Conservation (phyloP, 2,113 vertebrate genomes). For the Melanerpes aurifrons region DNA sequence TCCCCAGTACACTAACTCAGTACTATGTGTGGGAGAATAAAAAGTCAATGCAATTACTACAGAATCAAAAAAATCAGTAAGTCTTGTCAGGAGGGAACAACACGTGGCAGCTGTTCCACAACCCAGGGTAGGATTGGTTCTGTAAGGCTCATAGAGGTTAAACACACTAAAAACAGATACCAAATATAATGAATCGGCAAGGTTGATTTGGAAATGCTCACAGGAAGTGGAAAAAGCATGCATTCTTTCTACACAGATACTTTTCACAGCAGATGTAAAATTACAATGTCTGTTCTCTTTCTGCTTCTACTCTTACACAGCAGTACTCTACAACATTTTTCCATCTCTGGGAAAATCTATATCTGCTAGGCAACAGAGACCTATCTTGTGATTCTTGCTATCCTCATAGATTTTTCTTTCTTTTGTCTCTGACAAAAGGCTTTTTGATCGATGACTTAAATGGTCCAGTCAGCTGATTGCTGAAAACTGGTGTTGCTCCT, state of each 20-base stretch:
- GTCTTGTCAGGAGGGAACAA: neutral
- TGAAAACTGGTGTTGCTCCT: neutral
- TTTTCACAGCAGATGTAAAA: neutral
- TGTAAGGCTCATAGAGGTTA: neutral
- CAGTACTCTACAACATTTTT: neutral
- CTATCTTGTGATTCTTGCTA: neutral
- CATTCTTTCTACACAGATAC: neutral
- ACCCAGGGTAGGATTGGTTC: neutral
- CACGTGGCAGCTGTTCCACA: neutral
- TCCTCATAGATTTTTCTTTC: neutral
- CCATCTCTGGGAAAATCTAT: neutral
- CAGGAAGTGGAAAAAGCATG: neutral
- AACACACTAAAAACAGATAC: neutral
- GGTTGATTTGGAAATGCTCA: neutral
- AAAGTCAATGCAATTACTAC: neutral
- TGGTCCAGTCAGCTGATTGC: neutral
- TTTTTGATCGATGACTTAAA: neutral
- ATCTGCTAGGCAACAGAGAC: neutral
- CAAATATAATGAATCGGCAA: no score
- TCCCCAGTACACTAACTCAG: neutral
- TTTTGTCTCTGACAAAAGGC: neutral
- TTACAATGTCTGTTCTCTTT: neutral
- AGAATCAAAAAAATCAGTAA: neutral
- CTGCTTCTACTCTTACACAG: neutral
- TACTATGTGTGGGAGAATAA: neutral